Base-by-base conservation (phyloP, 2,888 invertebrate species). In the Tethea ocularis region DNA sequence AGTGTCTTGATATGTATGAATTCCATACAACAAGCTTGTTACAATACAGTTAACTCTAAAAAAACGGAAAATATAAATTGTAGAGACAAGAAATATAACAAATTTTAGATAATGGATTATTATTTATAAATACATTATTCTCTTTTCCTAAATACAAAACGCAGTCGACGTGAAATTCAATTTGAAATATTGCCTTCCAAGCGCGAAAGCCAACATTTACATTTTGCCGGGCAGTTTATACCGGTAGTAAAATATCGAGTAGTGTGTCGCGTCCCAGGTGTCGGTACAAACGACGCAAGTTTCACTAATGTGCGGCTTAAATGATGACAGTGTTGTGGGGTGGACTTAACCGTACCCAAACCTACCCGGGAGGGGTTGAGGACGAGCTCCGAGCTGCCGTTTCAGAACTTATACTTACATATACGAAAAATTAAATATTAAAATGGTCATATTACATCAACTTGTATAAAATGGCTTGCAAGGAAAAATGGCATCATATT, bases 271-370 rank as follows among this genome's bases (percentile, higher is more conserved):
- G 71, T 72, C 89, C 82, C 91, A 91, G 91, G 91, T 91, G 91
- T 80, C 74, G 82, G 82, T 79, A 80, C 82, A 84, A 88, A 88
- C 89, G 86, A 87, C 84, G 83, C 88, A 91, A 92, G 89, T 90
- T 92, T 87, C 81, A 75, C 88, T 90, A 91, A 91, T 92, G 88
- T 91, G 86, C 83, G 89, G 90, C 89, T 89, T 92, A 91, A 91
- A 91, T 86, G 86, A 89, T 90, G 91, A 89, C 89, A 89, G 78
- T 86, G 86, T 85, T 84, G 87, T 73, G 82, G 83, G 70, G 60
- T 61, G 61, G 67, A 75, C 78, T 81, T 79, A 74, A 72, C 74
- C 75, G 72, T 75, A 73, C 78, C 78, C 64, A 62, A 67, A 63
- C 68, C 33, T 59, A 68, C n/a, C 36, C 20, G 54, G 54, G 29